Base-by-base conservation (phyloP, 2,797 vertebrate species). In the Bryconaethiops microstoma region DNA sequence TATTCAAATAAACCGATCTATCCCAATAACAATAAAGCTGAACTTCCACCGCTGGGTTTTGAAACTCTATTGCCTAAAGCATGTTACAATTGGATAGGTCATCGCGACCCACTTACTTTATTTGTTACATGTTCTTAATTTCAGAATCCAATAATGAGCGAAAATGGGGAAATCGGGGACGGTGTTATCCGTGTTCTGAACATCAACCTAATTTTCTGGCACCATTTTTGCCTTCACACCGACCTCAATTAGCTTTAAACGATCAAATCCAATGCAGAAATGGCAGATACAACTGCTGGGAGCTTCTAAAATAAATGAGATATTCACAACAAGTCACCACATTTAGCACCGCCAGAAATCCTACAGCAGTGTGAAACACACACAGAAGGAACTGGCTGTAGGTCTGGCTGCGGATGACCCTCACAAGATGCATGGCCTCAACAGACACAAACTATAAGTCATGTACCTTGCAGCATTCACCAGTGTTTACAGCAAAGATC, bases 101-200 rank as follows among this genome's bases (percentile, higher is more conserved):
- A 77, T 82, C 42, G 74, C 52, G 81, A 74, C 81, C 81, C 54
- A 82, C 70, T 82, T 82, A 74, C 81, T 82, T 78, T 74, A 82
- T 82, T 78, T 82, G 71, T 78, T 78, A 74, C 81, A 62, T 17
- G 81, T 74, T 82, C 80, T 29, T 78, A 82, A 82, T 82, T 77
- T 77, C 75, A 57, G 62, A 78, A 73, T 76, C 80, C 76, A 78
- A 78, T 78, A 82, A 74, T 50, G 52, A 74, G 45, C 29, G 50
- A 19, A 81, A 82, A 74, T 60, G 69, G 70, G 54, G 72, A 74
- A 74, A 67, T 50, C 17, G 23, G 45, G n/a, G 25, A 69, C 55
- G 40, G 75, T 21, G 65, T 77, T 72, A 68, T 64, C 67, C 21
- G 9, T 62, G 55, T 50, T 64, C 62, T 67, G 40, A 65, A 19